Percentiles rank a stretch among this genome's conserved stretches.
These are phyloP conservation scores for Psilopogon haemacephalus DNA, from an alignment of 2,113 vertebrate genomes.

Conservation along the genomic window DNA sequence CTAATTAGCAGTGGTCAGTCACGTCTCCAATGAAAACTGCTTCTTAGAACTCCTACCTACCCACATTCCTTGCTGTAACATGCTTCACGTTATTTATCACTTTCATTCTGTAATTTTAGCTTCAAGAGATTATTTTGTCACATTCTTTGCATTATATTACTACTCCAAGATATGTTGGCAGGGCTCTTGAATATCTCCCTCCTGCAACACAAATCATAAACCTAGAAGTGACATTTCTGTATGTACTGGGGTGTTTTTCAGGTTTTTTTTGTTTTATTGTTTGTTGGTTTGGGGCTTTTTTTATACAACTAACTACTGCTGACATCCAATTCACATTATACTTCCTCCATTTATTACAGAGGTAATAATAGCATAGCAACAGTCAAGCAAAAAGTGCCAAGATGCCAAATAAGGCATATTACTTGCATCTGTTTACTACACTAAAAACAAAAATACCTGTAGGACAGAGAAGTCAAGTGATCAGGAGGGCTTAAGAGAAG, in stretches of 20 bases:
- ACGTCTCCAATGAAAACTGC: neutral
- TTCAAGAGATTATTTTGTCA: neutral
- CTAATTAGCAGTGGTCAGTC: no score
- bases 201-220: neutral
- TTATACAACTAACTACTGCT: neutral
- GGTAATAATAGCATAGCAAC: neutral
- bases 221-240: neutral
- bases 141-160: neutral
- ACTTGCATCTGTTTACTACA: neutral
- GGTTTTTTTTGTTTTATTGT: no score
- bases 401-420: neutral
- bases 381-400: neutral
- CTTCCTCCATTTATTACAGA: neutral
- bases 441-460: neutral
- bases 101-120: neutral
- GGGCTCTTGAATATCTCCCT: neutral
- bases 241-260: neutral
- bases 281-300: neutral
- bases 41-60: neutral
- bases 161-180: neutral
- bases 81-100: neutral
- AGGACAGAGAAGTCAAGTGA: neutral
- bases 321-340: neutral
- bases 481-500: neutral
- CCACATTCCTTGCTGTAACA: neutral